Percentiles rank a stretch among this genome's conserved stretches.
Evolutionary conservation across 1,140 invertebrate species (phyloP).

Genomic region (Drosophila guanche): DNA sequence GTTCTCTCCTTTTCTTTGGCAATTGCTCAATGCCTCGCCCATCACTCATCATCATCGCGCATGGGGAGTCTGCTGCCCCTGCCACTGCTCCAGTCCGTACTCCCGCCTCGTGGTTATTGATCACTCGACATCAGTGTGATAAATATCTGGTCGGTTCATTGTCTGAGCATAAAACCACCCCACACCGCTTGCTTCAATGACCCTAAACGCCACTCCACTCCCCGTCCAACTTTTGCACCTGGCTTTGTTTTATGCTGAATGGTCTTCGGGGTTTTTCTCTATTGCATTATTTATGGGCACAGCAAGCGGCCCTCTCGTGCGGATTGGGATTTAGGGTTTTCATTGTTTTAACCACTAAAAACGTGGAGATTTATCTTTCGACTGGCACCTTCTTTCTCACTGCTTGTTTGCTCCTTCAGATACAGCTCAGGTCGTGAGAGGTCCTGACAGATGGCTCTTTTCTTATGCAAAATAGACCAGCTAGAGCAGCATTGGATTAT

Average conservation of each 20-base stretch:
- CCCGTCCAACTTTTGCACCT: conserved; percentile 25
- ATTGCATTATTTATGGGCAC: conserved; percentile 51
- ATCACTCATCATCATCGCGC: conserved; percentile 31
- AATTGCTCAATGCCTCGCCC: conserved; percentile 12
- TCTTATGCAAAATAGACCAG: conserved; percentile 27
- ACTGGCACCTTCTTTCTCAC: conserved; percentile 9
- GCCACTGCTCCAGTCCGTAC: background rate
- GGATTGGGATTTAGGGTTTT: background rate
- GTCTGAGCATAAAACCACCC: conserved; percentile 27
- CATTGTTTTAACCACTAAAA: conserved; percentile 47
- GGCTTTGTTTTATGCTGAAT: conserved; percentile 37
- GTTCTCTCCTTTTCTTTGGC: background rate
- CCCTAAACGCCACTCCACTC: background rate
- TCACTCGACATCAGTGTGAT: conserved; percentile 43
- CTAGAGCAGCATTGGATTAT: too few species aligned
- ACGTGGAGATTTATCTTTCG: conserved; percentile 42
- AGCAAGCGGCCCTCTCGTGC: conserved; percentile 20
- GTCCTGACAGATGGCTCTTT: conserved; percentile 19
- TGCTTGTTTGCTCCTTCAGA: background rate
- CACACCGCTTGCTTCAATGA: conserved; percentile 8
- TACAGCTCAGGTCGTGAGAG: conserved; percentile 3
- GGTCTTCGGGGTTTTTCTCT: conserved; percentile 17
- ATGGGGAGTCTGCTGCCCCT: background rate
- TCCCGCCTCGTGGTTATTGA: conserved; percentile 27
- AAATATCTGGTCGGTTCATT: conserved; percentile 44